These are phyloP conservation scores for Iselma pallidipennis DNA, from an alignment of 2,888 invertebrate species.

Conservation along the genomic window DNA sequence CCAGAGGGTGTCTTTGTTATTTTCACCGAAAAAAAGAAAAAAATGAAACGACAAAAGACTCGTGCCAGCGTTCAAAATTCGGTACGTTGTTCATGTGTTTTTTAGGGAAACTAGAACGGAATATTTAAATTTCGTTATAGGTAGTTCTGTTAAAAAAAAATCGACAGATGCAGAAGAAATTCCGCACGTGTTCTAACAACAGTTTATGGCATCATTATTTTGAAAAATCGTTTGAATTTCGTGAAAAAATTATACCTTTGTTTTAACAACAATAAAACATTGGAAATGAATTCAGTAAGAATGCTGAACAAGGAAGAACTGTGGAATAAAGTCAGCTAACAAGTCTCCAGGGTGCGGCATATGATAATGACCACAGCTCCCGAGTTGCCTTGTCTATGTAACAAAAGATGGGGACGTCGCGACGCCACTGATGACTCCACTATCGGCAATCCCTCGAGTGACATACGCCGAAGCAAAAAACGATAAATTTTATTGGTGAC, in stretches of 20 bases:
- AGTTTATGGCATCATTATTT: too few relatives aligned
- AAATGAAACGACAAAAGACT: conserved; percentile 15
- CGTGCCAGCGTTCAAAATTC: conserved; percentile 11
- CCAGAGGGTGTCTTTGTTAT: conserved; percentile 7
- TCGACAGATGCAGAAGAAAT: conserved; percentile 17
- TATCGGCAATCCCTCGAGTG: conserved; percentile 30
- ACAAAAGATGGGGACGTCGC: background rate
- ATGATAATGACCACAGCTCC: background rate
- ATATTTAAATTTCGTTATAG: background rate
- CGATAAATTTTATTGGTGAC: conserved; percentile 42
- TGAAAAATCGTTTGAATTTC: background rate
- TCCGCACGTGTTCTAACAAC: conserved; percentile 14
- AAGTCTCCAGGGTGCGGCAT: background rate
- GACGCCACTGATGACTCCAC: background rate
- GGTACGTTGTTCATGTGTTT: background rate
- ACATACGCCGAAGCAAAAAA: conserved; percentile 39
- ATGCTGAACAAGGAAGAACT: background rate
- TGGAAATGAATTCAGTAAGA: background rate
- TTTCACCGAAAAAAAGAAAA: conserved; percentile 1
- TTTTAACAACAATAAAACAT: too few relatives aligned
- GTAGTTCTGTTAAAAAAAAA: background rate
- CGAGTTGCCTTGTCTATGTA: background rate
- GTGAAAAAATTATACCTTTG: too few relatives aligned
- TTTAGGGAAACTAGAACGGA: background rate
- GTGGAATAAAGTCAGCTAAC: too few relatives aligned